Evolutionary conservation across 2,797 vertebrate genomes (phyloP), one percentile per base, ranked within the genome.

Genomic region (Melanotaenia boesemani): DNA sequence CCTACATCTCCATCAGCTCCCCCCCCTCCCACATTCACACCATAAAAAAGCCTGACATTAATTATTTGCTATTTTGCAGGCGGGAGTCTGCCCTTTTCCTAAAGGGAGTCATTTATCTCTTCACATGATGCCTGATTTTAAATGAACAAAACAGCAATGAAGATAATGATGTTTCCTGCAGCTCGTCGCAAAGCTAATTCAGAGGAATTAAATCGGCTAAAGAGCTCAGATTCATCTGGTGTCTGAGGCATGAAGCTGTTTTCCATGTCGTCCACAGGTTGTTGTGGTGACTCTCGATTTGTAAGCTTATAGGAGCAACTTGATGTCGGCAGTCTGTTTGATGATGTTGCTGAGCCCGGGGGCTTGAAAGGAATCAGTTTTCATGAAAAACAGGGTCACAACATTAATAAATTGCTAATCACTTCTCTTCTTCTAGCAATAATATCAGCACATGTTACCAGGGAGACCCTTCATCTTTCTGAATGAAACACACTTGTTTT

Each of bases 21-120:
- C 78, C 58, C 26, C 60, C 68, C 72, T 79, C 75, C 62, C 78
- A 32, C 66, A 65, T 61, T 13, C 77, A 32, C 76, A 36, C 55
- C 69, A 79, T 77, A 82, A 83, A 83, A 83, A 76, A 63, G 36
- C 18, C 65, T 82, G 79, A 81, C 90, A 93, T 93, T 91, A 92
- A 93, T 92, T 92, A 93, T 92, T 93, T 91, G 91, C 87, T 86
- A 20, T 90, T 87, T 85, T 88, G 87, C 90, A 90, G 87, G 86
- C 77, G 72, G 91, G 90, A 88, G 91, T 81, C 84, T 92, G 92
- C 86, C 91, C 92, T 92, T 93, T 92, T 62, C 46, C 84, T 83
- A 60, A 87, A 88, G 85, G 82, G 70, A 88, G 79, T 82, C 86
- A 81, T 82, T 90, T 87, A 88, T 81, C 76, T 60, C 81, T 72